These are phyloP conservation scores for Petrocephalus schoutedeni DNA, from an alignment of 2,797 vertebrate genomes.

Conservation along the genomic window DNA sequence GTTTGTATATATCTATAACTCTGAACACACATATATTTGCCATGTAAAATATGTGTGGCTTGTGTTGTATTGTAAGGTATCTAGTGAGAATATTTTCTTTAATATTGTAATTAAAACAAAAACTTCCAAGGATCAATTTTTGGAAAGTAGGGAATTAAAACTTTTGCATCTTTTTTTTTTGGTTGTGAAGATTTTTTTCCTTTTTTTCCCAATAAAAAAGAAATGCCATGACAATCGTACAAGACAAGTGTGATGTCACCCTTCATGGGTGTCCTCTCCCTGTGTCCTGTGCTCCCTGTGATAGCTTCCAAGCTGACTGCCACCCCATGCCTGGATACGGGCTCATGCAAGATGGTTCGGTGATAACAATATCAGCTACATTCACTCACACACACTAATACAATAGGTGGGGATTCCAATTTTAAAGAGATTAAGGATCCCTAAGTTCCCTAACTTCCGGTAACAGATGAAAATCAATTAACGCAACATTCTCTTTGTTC, in stretches of 20 bases:
- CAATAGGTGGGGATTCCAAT: not conserved
- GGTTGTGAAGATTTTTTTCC: slow-evolving; percentile 30
- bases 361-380: not conserved
- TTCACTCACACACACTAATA: slow-evolving; percentile 2
- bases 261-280: not conserved
- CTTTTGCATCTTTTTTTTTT: slow-evolving; percentile 44
- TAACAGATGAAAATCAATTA: not conserved
- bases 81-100: slow-evolving; percentile 41
- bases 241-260: slow-evolving; percentile 19
- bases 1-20: slow-evolving; percentile 49
- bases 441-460: not conserved
- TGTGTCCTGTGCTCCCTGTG: not conserved
- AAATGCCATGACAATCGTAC: slow-evolving; percentile 21
- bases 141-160: slow-evolving; percentile 28
- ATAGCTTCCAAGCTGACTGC: not conserved
- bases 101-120: slow-evolving; percentile 17
- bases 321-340: not conserved
- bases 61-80: slow-evolving; percentile 48
- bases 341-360: not conserved
- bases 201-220: slow-evolving; percentile 31
- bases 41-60: slow-evolving; percentile 50
- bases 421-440: not conserved
- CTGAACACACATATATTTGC: slow-evolving; percentile 48
- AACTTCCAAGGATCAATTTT: not conserved
- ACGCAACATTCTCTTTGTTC: not conserved